Conservation (phyloP, 2,888 invertebrate species). For the Pegoplata infirma region DNA sequence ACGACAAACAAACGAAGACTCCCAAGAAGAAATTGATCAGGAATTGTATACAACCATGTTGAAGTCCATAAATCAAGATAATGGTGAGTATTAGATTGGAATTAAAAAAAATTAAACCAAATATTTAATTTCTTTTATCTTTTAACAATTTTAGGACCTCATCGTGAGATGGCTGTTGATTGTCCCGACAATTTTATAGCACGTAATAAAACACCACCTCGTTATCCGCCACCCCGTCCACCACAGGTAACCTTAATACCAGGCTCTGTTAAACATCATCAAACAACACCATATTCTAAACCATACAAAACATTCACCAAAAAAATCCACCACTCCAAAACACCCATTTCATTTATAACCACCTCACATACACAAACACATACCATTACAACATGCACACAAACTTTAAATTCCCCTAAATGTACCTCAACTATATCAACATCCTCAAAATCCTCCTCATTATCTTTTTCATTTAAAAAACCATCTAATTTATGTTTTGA, state of each 20-base stretch:
- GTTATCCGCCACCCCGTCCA: conserved; percentile 90
- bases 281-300: conserved; percentile 6
- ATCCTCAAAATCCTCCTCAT: conserved; percentile 38
- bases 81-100: conserved; percentile 78
- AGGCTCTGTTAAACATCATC: neutral
- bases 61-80: conserved; percentile 83
- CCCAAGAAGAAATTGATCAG: conserved; percentile 79
- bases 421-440: conserved; percentile 15
- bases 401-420: conserved; percentile 28
- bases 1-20: conserved; percentile 79
- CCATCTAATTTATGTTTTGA: neutral
- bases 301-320: conserved; percentile 26
- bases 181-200: conserved; percentile 97
- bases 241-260: conserved; percentile 80
- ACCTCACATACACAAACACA: conserved; percentile 29
- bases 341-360: conserved; percentile 21
- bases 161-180: conserved; percentile 99
- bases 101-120: neutral
- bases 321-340: no score
- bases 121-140: neutral
- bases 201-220: conserved; percentile 92
- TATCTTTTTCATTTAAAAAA: conserved; percentile 44
- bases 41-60: conserved; percentile 85
- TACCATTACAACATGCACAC: conserved; percentile 8
- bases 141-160: conserved; percentile 83